Evolutionary conservation across 2,797 vertebrate genomes (phyloP), one percentile per base, ranked within the genome.

Genomic region (Pangasius krempfi): DNA sequence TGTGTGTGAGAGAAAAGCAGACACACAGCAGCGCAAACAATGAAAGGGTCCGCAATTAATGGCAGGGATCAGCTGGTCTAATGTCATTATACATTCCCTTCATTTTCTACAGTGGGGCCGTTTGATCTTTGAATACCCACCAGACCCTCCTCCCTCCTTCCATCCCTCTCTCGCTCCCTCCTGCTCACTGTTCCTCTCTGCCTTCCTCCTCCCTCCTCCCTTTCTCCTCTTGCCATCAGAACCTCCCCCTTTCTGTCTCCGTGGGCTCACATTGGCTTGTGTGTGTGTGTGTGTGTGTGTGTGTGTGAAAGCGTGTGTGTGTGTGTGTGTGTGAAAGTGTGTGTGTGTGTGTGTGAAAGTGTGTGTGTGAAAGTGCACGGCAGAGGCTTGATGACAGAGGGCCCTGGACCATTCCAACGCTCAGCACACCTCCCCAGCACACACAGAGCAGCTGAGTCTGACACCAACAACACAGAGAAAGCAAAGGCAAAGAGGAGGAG

Each of bases 81-180:
- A 94, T 93, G 94, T 93, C 93, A 96, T 94, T 95, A 95, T 93
- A 95, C 95, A 94, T 94, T 94, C 95, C 94, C 95, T 95, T 93
- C 94, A 93, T 96, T 95, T 94, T 92, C 93, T 93, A 94, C 95
- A 92, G 94, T 95, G 96, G 95, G 94, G 95, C 94, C 92, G 96
- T 96, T 95, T 96, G 96, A 96, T 96, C 96, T 95, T 94, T 96
- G 96, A 96, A 97, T 97, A 95, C 97, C 96, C 97, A 95, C 92
- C 96, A 97, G 96, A 95, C 94, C 66, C 76, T 91, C 91, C 89
- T 81, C 88, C 86, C 73, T 94, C 88, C 83, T 84, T 86, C 88
- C 84, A 86, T 86, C 84, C 44, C 82, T 94, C 95, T 95, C 94
- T 95, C 94, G 92, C 93, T 95, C 94, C 95, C 94, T 93, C 94